These are phyloP conservation scores for Daubentonia madagascariensis DNA, from an alignment of 2,113 vertebrate species.

Conservation along the genomic window DNA sequence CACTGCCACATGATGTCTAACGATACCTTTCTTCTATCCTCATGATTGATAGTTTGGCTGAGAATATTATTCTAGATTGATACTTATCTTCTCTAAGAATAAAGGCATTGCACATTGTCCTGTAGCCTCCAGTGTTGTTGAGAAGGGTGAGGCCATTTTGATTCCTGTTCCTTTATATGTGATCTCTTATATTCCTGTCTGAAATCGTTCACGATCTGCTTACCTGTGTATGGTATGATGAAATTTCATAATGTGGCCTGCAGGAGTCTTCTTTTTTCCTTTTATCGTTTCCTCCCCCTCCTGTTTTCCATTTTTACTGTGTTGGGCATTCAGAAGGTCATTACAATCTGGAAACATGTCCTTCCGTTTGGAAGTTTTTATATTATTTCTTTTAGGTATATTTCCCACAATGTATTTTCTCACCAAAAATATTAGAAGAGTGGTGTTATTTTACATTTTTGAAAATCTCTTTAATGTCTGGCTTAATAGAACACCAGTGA, in stretches of 20 bases:
- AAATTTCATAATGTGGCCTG: background rate
- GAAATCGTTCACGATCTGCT: background rate
- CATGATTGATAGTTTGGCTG: background rate
- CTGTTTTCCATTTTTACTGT: background rate
- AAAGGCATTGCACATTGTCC: background rate
- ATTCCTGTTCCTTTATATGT: background rate
- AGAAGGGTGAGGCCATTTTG: background rate
- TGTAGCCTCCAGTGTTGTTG: background rate
- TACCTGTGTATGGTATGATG: background rate
- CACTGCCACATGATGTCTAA: background rate
- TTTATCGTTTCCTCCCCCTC: background rate
- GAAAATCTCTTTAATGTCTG: background rate
- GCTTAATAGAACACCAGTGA: background rate
- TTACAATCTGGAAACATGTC: background rate
- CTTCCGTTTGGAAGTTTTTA: background rate
- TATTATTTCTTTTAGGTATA: background rate
- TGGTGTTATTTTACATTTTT: constrained; percentile 6
- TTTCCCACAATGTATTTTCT: constrained; percentile 19
- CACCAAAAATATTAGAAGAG: background rate
- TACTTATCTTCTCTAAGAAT: background rate
- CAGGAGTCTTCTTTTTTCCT: background rate
- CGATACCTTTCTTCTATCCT: background rate
- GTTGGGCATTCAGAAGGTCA: background rate
- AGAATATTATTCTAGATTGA: background rate
- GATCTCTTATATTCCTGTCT: background rate